A percentile compares a stretch with the other conserved stretches of the same genome.
These are phyloP conservation scores for Aphaenogaster rudis DNA, from an alignment of 1,140 invertebrate genomes.

Conservation along the genomic window DNA sequence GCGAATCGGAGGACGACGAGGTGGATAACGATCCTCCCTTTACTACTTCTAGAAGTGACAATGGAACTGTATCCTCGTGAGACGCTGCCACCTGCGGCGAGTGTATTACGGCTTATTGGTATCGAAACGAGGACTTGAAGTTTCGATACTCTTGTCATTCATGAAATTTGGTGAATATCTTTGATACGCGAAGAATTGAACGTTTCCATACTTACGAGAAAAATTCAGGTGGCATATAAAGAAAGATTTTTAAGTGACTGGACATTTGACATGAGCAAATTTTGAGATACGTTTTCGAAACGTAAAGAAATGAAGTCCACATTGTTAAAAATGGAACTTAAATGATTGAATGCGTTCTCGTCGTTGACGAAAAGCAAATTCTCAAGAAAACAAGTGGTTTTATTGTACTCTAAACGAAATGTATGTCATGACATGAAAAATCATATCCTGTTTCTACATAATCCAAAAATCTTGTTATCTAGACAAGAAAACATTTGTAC, in stretches of 20 bases:
- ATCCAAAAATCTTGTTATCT: background rate
- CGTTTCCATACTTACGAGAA: background rate
- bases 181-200: too few species aligned
- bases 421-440: background rate
- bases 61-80: constrained; percentile 26
- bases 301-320: background rate
- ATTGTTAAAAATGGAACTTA: background rate
- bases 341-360: constrained; percentile 5
- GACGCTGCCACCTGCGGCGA: constrained; percentile 12
- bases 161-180: background rate
- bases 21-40: constrained; percentile 41
- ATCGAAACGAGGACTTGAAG: background rate
- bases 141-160: background rate
- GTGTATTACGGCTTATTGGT: background rate
- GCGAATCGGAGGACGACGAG: constrained; percentile 59
- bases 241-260: constrained; percentile 7
- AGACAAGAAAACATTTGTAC: background rate
- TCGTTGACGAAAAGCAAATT: background rate
- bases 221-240: background rate
- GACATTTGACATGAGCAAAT: background rate
- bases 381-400: background rate
- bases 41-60: background rate
- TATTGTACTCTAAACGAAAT: background rate
- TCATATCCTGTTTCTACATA: background rate
- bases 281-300: background rate